phyloP scores from a whole-genome alignment of 2,113 vertebrate species.

The Menura novaehollandiae region DNA sequence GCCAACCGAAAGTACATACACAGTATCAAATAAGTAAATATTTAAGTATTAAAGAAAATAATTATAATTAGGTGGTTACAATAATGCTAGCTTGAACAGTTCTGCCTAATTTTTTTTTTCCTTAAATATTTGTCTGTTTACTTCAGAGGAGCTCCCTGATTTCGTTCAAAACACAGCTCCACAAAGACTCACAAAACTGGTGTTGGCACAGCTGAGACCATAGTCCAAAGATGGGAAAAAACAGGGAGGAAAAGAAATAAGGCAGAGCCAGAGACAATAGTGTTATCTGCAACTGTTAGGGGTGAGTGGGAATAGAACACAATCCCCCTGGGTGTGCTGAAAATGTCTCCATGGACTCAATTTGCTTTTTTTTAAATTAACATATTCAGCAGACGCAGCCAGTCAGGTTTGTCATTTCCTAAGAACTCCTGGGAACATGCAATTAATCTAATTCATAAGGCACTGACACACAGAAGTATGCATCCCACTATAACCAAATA shows the following conservation, averaged over 20 bases:
- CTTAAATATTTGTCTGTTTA: neutral
- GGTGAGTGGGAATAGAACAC: neutral
- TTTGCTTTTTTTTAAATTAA: neutral
- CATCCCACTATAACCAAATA: neutral
- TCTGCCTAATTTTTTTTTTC: neutral
- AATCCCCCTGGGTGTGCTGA: neutral
- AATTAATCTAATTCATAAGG: neutral
- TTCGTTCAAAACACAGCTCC: neutral
- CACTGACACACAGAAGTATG: neutral
- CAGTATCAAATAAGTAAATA: neutral
- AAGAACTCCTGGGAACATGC: neutral
- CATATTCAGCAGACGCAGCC: neutral
- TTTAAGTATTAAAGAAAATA: neutral
- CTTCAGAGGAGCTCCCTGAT: neutral
- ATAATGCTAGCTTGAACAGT: neutral
- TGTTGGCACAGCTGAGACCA: rapidly evolving
- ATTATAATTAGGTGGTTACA: neutral
- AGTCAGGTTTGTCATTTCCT: neutral
- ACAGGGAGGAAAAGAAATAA: neutral
- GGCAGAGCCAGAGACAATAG: neutral
- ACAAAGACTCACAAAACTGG: neutral
- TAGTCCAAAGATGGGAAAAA: neutral
- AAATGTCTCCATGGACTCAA: neutral
- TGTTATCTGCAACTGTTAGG: neutral
- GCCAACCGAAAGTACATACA: neutral